A percentile compares a stretch with the other conserved stretches of the same genome.
Evolutionary conservation across 2,888 invertebrate species (phyloP).

Genomic region (Scelioninae gen. 1): DNA sequence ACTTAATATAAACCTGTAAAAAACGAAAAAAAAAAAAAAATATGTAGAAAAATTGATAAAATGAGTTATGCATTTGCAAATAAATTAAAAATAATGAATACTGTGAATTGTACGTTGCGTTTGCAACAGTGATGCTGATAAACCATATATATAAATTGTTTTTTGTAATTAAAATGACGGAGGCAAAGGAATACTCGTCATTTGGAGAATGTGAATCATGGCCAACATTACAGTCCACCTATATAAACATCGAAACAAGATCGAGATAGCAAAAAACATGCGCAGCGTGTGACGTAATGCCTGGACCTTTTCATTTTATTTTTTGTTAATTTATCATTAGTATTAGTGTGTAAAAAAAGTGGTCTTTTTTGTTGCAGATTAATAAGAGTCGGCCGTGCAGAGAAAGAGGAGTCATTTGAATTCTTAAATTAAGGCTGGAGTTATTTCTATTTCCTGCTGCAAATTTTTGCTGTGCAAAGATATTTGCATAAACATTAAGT

Average conservation of each 20-base stretch:
- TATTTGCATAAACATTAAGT: constrained; percentile 46
- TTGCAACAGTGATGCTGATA: too few relatives aligned
- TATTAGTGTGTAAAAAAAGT: constrained; percentile 19
- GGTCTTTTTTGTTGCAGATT: constrained; percentile 32
- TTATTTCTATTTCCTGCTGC: constrained; percentile 40
- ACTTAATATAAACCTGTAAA: too few relatives aligned
- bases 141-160: too few relatives aligned
- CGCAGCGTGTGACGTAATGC: constrained; percentile 58
- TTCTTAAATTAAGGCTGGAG: constrained; percentile 26
- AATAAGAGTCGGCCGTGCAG: constrained; percentile 20
- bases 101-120: too few relatives aligned
- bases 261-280: constrained; percentile 67
- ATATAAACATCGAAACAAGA: constrained; percentile 68
- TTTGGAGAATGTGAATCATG: constrained; percentile 61
- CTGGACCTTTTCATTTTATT: constrained; percentile 45
- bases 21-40: too few relatives aligned
- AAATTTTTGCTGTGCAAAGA: constrained; percentile 40
- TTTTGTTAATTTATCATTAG: constrained; percentile 59
- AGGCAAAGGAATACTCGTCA: constrained; percentile 54
- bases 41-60: too few relatives aligned
- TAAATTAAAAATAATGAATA: too few relatives aligned
- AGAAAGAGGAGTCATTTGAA: constrained; percentile 12
- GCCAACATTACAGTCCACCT: constrained; percentile 58
- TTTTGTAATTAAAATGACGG: constrained; percentile 59
- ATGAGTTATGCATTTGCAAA: too few relatives aligned